Evolutionary conservation across 2,797 vertebrate genomes (phyloP).

Genomic region (Microtus agrestis): DNA sequence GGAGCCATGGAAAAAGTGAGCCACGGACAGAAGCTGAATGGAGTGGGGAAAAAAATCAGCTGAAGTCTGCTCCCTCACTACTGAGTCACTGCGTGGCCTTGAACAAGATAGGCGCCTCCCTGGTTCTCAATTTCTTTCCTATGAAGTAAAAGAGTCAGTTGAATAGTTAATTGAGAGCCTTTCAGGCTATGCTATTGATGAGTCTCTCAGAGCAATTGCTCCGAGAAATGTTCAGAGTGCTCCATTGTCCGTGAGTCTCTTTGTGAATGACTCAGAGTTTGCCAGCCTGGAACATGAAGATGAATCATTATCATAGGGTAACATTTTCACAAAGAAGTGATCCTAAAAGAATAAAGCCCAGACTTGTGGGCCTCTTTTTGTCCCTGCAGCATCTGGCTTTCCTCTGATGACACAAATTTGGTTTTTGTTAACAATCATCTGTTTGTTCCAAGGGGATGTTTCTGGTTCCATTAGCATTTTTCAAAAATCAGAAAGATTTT

Average conservation of each 20-base stretch:
- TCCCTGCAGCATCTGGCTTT: not conserved
- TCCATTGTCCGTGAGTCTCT: not conserved
- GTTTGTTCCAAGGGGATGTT: not conserved
- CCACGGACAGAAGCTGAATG: not conserved
- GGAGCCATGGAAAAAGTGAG: not conserved
- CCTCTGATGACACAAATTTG: not conserved
- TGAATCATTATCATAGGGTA: constrained; percentile 7
- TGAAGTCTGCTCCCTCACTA: not conserved
- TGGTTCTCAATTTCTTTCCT: constrained; percentile 38
- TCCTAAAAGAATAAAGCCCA: not conserved
- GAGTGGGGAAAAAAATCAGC: not conserved
- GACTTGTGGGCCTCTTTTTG: not conserved
- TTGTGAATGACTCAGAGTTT: constrained; percentile 55
- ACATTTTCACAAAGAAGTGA: constrained; percentile 38
- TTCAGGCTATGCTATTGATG: not conserved
- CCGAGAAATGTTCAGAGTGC: constrained; percentile 5
- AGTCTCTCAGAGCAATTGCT: constrained; percentile 32
- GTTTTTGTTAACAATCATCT: constrained; percentile 1
- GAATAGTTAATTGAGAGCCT: constrained; percentile 37
- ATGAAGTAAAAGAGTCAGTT: not conserved
- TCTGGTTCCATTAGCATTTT: constrained; percentile 1
- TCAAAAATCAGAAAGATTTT: not conserved
- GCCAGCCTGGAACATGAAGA: not conserved
- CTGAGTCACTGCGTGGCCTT: not conserved
- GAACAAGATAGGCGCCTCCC: not conserved